These are phyloP conservation scores for Amblyjoppa proteus DNA, from an alignment of 2,888 invertebrate species.

Conservation along the genomic window DNA sequence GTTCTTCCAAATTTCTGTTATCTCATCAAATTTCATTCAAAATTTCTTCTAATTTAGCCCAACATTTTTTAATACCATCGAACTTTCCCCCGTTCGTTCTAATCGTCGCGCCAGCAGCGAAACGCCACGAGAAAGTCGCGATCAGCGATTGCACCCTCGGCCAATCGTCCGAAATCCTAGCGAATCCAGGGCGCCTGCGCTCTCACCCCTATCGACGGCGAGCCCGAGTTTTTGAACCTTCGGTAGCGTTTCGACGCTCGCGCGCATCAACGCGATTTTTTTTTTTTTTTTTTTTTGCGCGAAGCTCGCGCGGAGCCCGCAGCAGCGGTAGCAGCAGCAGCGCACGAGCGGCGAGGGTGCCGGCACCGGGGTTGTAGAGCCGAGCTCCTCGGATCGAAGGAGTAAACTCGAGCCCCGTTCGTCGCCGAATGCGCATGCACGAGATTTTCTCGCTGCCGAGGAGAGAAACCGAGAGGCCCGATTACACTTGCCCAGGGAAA, in stretches of 20 bases:
- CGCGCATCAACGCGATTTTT: background rate
- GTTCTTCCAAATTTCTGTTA: no score
- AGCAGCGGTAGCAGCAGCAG: conserved; percentile 54
- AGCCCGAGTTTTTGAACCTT: conserved; percentile 26
- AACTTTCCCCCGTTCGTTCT: no score
- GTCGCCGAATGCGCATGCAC: conserved; percentile 74
- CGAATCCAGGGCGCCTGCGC: conserved; percentile 29
- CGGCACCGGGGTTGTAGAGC: conserved; percentile 65
- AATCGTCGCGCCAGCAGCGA: no score
- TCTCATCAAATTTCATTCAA: no score
- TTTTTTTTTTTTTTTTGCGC: conserved; percentile 3
- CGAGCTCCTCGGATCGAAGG: conserved; percentile 76
- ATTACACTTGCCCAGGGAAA: conserved; percentile 72
- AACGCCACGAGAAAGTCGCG: background rate
- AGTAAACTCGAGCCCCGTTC: conserved; percentile 70
- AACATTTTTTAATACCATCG: no score
- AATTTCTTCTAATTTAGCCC: no score
- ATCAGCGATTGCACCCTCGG: background rate
- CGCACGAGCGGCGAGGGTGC: conserved; percentile 59
- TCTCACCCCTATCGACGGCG: conserved; percentile 34
- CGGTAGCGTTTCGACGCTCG: background rate
- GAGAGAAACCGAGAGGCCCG: conserved; percentile 65
- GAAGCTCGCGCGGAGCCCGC: background rate
- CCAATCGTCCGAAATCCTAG: background rate
- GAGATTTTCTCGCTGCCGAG: conserved; percentile 34